Evolutionary conservation across 2,113 vertebrate genomes (phyloP).

Genomic region (Tringa solitaria): DNA sequence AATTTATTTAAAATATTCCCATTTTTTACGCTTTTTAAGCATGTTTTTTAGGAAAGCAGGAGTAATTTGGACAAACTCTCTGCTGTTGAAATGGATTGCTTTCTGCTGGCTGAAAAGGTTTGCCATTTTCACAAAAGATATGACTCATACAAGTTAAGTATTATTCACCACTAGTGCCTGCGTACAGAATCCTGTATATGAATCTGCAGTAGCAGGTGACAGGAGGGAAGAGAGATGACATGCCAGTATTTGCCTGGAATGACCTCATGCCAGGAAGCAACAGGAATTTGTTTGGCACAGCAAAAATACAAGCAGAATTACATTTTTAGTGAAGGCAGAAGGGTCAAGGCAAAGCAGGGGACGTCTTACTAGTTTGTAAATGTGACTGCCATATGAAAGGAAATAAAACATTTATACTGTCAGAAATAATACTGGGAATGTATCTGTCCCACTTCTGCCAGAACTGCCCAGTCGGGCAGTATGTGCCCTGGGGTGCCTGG

Average conservation of each 20-base stretch:
- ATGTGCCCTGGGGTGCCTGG: neutral
- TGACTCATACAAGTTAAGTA: neutral
- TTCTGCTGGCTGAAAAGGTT: neutral
- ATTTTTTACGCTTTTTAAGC: neutral
- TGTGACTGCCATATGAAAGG: neutral
- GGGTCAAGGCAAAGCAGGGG: neutral
- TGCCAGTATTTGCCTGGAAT: neutral
- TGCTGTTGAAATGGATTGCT: neutral
- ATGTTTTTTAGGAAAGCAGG: neutral
- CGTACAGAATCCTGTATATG: neutral
- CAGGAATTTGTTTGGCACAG: neutral
- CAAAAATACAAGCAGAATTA: neutral
- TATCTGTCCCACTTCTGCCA: neutral
- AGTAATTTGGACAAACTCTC: neutral
- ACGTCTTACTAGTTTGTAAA: neutral
- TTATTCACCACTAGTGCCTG: neutral
- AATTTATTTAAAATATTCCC: neutral
- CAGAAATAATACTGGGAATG: neutral
- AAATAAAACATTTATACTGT: neutral
- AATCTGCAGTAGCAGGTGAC: neutral
- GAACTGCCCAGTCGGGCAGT: neutral
- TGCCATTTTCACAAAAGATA: neutral
- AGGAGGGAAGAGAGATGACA: neutral
- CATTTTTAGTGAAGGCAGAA: neutral
- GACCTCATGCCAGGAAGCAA: neutral